Conservation (phyloP, 2,888 invertebrate genomes). For the Caenorhabditis sp. region DNA sequence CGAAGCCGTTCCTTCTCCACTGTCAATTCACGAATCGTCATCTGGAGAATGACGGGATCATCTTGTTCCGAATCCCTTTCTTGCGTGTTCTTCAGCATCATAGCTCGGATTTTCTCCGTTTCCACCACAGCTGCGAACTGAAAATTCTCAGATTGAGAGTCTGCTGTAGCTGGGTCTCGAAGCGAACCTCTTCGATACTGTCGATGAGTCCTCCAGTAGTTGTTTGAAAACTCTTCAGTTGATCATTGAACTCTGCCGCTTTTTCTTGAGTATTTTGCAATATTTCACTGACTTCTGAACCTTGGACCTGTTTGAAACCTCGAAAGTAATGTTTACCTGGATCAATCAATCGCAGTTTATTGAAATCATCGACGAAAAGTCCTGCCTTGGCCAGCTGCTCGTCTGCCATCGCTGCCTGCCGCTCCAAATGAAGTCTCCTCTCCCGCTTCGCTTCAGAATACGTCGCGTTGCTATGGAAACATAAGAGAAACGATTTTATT, state of each 20-base stretch:
- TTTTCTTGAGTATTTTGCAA: constrained; percentile 59
- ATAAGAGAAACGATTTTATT: constrained; percentile 21
- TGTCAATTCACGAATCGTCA: constrained; percentile 60
- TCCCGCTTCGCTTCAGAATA: no score
- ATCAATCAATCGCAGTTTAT: constrained; percentile 45
- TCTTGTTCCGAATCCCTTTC: constrained; percentile 34
- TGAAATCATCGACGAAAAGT: constrained; percentile 60
- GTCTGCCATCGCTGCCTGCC: constrained; percentile 38
- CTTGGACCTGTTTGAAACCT: background rate
- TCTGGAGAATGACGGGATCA: constrained; percentile 58
- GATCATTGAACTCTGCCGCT: constrained; percentile 57
- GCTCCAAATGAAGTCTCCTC: no score
- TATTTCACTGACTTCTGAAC: constrained; percentile 51
- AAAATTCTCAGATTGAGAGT: no score
- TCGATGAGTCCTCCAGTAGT: constrained; percentile 52
- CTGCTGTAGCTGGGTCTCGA: no score
- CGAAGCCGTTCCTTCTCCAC: constrained; percentile 62
- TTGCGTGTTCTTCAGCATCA: constrained; percentile 47
- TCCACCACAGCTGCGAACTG: constrained; percentile 60
- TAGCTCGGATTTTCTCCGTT: constrained; percentile 58
- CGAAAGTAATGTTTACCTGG: constrained; percentile 34
- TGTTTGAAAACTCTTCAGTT: constrained; percentile 38
- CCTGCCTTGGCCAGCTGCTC: constrained; percentile 56
- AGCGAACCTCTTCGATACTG: constrained; percentile 64
- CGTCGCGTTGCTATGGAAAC: constrained; percentile 33